Conservation (phyloP, 64 coral and sea anemone species). For the Montipora cactus region DNA sequence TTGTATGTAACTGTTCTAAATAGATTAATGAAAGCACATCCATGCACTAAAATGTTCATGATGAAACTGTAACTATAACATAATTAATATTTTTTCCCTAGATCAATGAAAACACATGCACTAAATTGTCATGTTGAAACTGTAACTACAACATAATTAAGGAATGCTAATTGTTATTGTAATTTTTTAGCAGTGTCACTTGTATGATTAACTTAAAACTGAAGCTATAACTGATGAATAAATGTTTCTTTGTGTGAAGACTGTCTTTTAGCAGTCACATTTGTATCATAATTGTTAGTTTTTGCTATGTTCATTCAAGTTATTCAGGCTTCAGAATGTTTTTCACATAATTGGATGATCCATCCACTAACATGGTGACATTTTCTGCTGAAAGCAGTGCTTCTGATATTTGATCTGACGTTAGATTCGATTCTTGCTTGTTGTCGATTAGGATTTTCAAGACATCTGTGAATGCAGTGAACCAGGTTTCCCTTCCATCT, state of each 20-base stretch:
- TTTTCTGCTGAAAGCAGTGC: slow-evolving; percentile 70
- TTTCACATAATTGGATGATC: slow-evolving; percentile 64
- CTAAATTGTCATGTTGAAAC: neutral
- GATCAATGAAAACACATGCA: too few species aligned
- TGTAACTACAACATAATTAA: neutral
- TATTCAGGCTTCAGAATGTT: slow-evolving; percentile 56
- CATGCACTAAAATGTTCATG: too few species aligned
- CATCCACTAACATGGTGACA: slow-evolving; percentile 70
- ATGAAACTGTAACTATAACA: too few species aligned
- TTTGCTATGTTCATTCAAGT: slow-evolving; percentile 54
- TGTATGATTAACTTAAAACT: slow-evolving; percentile 20
- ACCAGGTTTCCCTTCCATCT: slow-evolving; percentile 15
- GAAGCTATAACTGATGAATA: slow-evolving; percentile 42
- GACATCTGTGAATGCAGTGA: slow-evolving; percentile 41
- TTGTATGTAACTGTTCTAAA: too few species aligned
- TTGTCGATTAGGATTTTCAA: slow-evolving; percentile 25
- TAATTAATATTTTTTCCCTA: too few species aligned
- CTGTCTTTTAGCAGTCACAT: slow-evolving; percentile 43
- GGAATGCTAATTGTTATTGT: too few species aligned
- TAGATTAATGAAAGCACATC: too few species aligned
- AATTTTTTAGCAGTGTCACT: neutral
- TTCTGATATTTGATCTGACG: slow-evolving; percentile 70
- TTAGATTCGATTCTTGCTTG: slow-evolving; percentile 52
- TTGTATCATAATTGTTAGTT: slow-evolving; percentile 37
- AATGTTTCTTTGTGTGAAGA: slow-evolving; percentile 27